phyloP scores from a whole-genome alignment of 92 coral and sea anemone genomes.

The Paramuricea clavata region DNA sequence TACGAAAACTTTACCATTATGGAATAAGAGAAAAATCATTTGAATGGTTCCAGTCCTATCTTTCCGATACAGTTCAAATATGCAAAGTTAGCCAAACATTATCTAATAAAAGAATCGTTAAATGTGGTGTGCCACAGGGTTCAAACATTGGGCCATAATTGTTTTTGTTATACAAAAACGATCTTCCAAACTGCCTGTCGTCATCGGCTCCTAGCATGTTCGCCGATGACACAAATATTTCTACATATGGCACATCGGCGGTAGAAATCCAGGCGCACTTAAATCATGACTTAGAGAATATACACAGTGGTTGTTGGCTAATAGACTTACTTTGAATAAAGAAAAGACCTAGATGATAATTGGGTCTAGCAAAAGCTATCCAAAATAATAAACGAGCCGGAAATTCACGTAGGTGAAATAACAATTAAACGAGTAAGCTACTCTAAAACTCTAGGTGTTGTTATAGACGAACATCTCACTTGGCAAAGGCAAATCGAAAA shows the following conservation, averaged over 20 bases:
- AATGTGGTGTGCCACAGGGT: conserved; percentile 30
- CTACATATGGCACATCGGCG: neutral
- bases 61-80: neutral
- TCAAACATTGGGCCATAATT: conserved; percentile 20
- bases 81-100: neutral
- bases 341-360: conserved; percentile 25
- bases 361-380: conserved; percentile 21
- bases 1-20: neutral
- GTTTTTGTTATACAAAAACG: conserved; percentile 32
- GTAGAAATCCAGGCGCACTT: neutral
- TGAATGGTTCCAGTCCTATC: neutral
- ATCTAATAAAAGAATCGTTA: neutral
- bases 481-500: conserved; percentile 13
- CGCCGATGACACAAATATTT: conserved; percentile 43
- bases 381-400: neutral
- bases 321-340: conserved; percentile 9
- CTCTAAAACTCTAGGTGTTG: conserved; percentile 37
- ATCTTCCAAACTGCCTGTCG: conserved; percentile 15
- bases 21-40: neutral
- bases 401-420: neutral
- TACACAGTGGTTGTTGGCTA: conserved; percentile 29
- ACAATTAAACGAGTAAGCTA: conserved; percentile 26
- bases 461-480: conserved; percentile 38
- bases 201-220: neutral
- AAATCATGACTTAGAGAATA: conserved; percentile 6